These are phyloP conservation scores for Amphipyra berbera DNA, from an alignment of 2,888 invertebrate genomes.

Conservation along the genomic window DNA sequence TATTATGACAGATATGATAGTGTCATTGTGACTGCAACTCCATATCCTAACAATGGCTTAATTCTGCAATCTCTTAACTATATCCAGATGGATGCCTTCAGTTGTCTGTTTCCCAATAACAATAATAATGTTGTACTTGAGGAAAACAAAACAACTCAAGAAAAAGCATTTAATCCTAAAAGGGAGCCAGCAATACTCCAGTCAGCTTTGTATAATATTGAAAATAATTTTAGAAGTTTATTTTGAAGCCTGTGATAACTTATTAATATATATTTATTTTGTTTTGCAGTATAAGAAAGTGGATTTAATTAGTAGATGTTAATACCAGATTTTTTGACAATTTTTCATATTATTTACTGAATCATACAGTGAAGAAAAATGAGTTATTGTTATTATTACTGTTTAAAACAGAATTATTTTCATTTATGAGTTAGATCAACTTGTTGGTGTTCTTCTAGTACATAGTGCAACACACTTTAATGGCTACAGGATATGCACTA, in stretches of 20 bases:
- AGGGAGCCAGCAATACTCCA: slow-evolving; percentile 78
- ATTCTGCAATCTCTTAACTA: slow-evolving; percentile 86
- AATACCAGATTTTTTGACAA: slow-evolving; percentile 42
- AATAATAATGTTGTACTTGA: slow-evolving; percentile 45
- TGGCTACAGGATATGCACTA: too few species aligned
- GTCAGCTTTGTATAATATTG: slow-evolving; percentile 79
- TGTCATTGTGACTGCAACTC: slow-evolving; percentile 66
- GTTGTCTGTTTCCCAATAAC: slow-evolving; percentile 76
- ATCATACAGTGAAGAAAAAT: slow-evolving; percentile 41
- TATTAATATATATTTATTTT: slow-evolving; percentile 33
- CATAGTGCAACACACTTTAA: too few species aligned
- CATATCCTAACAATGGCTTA: slow-evolving; percentile 84
- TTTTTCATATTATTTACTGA: slow-evolving; percentile 49
- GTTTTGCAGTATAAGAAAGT: slow-evolving; percentile 20
- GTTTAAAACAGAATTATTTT: not conserved
- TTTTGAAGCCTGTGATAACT: slow-evolving; percentile 72
- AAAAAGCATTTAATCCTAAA: slow-evolving; percentile 63
- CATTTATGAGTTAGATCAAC: not conserved
- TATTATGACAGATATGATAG: slow-evolving; percentile 49
- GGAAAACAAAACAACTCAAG: slow-evolving; percentile 56
- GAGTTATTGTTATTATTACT: slow-evolving; percentile 7
- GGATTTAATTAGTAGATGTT: slow-evolving; percentile 36
- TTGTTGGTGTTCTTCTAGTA: too few species aligned
- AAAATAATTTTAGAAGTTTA: slow-evolving; percentile 84
- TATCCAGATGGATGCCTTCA: slow-evolving; percentile 87